These are phyloP conservation scores for Corythoichthys haematopterus DNA, from an alignment of 2,113 vertebrate genomes.

Conservation along the genomic window DNA sequence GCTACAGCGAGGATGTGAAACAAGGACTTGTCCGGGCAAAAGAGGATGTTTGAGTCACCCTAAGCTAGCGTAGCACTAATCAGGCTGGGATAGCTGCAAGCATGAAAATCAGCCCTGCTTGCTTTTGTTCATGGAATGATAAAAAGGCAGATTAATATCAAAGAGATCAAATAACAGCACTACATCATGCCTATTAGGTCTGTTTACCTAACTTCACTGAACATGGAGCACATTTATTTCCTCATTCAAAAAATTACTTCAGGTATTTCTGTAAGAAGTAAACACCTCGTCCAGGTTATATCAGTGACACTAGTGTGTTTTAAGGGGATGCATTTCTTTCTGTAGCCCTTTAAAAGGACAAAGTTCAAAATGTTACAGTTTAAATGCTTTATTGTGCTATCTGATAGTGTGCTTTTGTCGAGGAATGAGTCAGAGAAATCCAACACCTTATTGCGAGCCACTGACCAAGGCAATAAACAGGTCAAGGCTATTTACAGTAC, in stretches of 20 bases:
- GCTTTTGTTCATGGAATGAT: neutral
- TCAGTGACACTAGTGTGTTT: neutral
- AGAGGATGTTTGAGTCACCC: too few species aligned
- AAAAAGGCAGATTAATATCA: neutral
- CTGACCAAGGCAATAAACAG: constrained; percentile 27
- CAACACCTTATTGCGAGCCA: constrained; percentile 35
- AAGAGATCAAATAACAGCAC: neutral
- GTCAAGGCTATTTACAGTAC: constrained; percentile 21
- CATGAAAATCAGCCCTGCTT: neutral
- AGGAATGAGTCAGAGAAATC: constrained; percentile 51
- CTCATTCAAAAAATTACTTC: neutral
- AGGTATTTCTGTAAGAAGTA: neutral
- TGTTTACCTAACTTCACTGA: neutral
- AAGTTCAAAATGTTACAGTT: neutral
- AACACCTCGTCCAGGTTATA: neutral
- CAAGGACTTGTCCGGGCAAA: too few species aligned
- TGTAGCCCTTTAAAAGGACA: neutral
- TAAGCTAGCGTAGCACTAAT: neutral
- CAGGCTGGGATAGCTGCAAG: neutral
- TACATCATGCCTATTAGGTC: too few species aligned
- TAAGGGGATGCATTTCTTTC: too few species aligned
- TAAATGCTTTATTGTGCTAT: constrained; percentile 24
- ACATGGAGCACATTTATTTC: neutral
- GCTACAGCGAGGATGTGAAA: too few species aligned
- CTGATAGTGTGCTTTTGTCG: constrained; percentile 31